Evolutionary conservation across 2,888 invertebrate species (phyloP), one percentile per base, ranked within the genome.

Genomic region (Diplolepis rosae): DNA sequence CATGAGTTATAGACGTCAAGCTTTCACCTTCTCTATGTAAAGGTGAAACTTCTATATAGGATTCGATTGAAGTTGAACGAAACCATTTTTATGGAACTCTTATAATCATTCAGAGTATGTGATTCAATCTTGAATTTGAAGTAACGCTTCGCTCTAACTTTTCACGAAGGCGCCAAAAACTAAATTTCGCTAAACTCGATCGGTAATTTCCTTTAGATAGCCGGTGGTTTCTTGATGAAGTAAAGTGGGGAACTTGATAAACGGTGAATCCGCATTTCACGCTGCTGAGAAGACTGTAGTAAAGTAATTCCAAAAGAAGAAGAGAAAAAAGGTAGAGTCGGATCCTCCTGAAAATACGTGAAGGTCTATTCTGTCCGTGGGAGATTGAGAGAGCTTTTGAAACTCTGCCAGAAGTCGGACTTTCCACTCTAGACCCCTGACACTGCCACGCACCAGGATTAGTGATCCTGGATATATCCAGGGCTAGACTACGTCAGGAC

Each of bases 401-500:
- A 69, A 61, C 56, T 50, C 27, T 69, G 61, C 69, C 69, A 69
- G 68, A 69, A 56, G 50, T 69, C 61, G 32, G 32, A 65, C 52
- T 45, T 27, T 24, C 65, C 42, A 52, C 24, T 6, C n/a, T 11
- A 28, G 51, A 35, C 27, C 61, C 32, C 61, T 61, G 61, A 51
- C 65, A 50, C 51, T 65, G 28, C 51, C 39, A 83, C 82, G 81
- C 82, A 81, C 75, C 73, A 73, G 82, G 83, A 84, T 84, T 82
- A 83, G 82, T 78, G 75, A 72, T 69, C 77, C 72, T 74, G 76
- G 54, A 35, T 50, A 11, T 50, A 35, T 56, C 48, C 32, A 65
- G 74, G 73, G 67, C 73, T 71, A 77, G 80, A 78, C 80, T 77
- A 76, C 76, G 80, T 79, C 78, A 75, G 83, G 79, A 84, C 83